Base-by-base conservation (phyloP, 2,113 vertebrate species). In the Ranitomeya imitator region DNA sequence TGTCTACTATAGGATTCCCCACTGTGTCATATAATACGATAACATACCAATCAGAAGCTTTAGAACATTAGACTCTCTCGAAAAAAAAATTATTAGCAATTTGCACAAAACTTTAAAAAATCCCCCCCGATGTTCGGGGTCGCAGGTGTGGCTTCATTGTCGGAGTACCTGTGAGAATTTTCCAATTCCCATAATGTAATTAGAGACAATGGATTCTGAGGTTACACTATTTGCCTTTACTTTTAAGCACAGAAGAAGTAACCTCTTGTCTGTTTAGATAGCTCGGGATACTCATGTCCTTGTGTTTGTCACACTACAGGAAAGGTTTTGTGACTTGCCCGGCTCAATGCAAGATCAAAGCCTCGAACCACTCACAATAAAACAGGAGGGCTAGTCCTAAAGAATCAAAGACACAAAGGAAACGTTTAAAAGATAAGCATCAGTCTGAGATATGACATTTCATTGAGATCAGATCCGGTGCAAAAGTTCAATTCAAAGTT, bases 341-440 rank as follows among this genome's bases (percentile, higher is more conserved):
- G 94, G 96, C 95, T 93, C 93, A 90, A 90, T 79, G 86, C 91
- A 92, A 98, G 97, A 97, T 98, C 97, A 99, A 99, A 99, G 97
- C 93, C 37, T 91, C 54, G 80, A 91, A 95, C 91, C 95, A 96
- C 94, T 93, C 95, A 94, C 94, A 94, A 94, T 94, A 94, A 96
- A 96, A 96, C 94, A 95, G 94, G 93, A 93, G 92, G 94, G 96
- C 90, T 96, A 95, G 96, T 95, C 96, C 96, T 95, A 95, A 94
- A 95, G 97, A 96, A 95, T 96, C 96, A 94, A 91, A 96, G 96
- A 96, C 93, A 98, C 97, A 98, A 98, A 99, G 96, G 95, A 95
- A 97, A 97, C 95, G 94, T 97, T 99, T 97, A 97, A 96, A 95
- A 97, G 97, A 98, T 98, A 98, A 98, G 94, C 93, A 97, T 98